Evolutionary conservation across 2,797 vertebrate genomes (phyloP).

Genomic region (Halcyon chelicuti): DNA sequence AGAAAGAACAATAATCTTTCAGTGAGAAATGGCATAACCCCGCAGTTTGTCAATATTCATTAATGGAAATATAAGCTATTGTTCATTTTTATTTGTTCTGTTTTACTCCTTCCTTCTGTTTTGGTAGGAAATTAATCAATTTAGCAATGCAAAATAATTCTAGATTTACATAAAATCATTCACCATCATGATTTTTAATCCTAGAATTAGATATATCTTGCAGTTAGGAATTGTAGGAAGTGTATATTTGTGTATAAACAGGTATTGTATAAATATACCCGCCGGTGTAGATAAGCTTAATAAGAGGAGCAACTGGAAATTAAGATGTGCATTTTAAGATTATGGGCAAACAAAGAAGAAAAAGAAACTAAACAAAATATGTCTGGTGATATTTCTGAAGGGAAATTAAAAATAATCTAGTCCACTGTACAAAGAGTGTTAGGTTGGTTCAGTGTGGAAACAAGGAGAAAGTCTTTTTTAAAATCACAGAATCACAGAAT

Average conservation of each 20-base stretch:
- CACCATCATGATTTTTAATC: constrained; percentile 33
- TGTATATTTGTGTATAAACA: constrained; percentile 16
- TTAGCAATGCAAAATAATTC: constrained; percentile 50
- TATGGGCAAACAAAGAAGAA: not conserved
- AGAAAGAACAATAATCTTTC: not conserved
- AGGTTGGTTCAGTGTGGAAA: not conserved
- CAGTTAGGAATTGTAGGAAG: not conserved
- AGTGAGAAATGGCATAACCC: not conserved
- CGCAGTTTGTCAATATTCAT: constrained; percentile 32
- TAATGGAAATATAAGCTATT: constrained; percentile 31
- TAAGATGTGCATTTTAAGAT: not conserved
- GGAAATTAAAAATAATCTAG: not conserved
- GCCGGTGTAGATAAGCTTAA: not conserved
- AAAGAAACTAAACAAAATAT: not conserved
- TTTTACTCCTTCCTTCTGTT: constrained; percentile 56
- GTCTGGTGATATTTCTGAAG: not conserved
- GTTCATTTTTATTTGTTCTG: constrained; percentile 12
- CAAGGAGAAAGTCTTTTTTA: not conserved
- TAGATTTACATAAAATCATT: constrained; percentile 48
- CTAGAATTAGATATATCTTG: constrained; percentile 43
- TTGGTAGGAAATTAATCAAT: constrained; percentile 34
- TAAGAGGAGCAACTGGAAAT: not conserved
- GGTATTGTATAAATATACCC: not conserved
- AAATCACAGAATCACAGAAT: not conserved
- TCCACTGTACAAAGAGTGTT: not conserved